Evolutionary conservation across 1,140 invertebrate species (phyloP), one percentile per base, ranked within the genome.

Genomic region (Cotesia chilonis): DNA sequence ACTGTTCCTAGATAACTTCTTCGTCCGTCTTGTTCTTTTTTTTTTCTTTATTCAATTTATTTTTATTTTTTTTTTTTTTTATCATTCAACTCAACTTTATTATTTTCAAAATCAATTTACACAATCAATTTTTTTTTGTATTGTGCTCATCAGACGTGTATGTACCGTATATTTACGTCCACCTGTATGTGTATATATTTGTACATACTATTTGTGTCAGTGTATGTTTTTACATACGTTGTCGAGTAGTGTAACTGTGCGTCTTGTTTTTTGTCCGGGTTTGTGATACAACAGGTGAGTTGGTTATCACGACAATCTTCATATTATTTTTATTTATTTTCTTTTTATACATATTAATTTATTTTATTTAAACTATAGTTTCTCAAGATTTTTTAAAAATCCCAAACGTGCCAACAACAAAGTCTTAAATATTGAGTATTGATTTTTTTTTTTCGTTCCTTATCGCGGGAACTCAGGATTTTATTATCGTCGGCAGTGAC

Each of bases 231-330:
- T 55, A 55, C 54, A 59, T 59, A 59, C 57, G 20, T 59, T 59
- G 14, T 4, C 57, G 20, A 55, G 17, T 17, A 17, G 20, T 20
- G 57, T 59, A 20, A 59, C 57, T 59, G 57, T 28, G 57, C 57
- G 57, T 59, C 57, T 20, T 20, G 6, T 59, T 20, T 20, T 20
- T 47, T 47, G 2, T 9, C 10, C 10, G 41, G 10, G 41, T 47
- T 47, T 47, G 41, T 47, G 41, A 47, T 47, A 47, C 79, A 82
- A 81, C 81, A 82, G 79, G 81, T 83, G 78, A 82, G 76, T 73
- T 63, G 75, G 69, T 35, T 70, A 63, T 57, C 59, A n/a, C 35
- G 5, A 12, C 36, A 63, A 68, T 68, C 28, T 55, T 51, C 12
- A 9, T 51, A 28, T 28, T 20, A 14, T 51, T 38, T 41, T 52